phyloP scores from a whole-genome alignment of 1,140 invertebrate genomes.

The Saxidomus purpurata region DNA sequence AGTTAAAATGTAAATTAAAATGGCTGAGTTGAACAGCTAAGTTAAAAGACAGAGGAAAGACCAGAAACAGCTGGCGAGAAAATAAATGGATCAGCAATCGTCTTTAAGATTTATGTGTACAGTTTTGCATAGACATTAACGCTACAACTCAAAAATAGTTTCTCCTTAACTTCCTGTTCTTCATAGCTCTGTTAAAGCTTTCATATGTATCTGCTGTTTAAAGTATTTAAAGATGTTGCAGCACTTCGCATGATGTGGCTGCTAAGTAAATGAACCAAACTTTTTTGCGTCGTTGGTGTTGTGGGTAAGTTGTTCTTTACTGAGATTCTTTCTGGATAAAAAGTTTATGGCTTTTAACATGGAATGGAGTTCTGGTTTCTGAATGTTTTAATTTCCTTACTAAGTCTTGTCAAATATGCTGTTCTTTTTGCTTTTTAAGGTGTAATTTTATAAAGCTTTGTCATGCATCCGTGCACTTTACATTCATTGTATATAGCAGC shows the following conservation, averaged over 20 bases:
- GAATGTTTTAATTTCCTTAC: not conserved
- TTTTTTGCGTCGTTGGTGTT: not conserved
- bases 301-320: not conserved
- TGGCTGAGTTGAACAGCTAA: too few relatives aligned
- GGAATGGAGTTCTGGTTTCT: not conserved
- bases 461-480: not conserved
- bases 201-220: too few relatives aligned
- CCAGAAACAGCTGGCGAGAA: too few relatives aligned
- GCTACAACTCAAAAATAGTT: too few relatives aligned
- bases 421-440: not conserved
- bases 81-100: too few relatives aligned
- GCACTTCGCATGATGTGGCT: not conserved
- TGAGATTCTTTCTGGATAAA: not conserved
- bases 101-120: too few relatives aligned
- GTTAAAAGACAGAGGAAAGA: too few relatives aligned
- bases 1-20: too few relatives aligned
- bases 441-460: not conserved
- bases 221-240: not conserved
- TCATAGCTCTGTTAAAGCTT: too few relatives aligned
- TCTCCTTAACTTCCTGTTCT: too few relatives aligned
- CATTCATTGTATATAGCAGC: not conserved
- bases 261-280: not conserved
- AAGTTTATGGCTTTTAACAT: not conserved
- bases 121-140: too few relatives aligned
- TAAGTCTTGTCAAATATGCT: not conserved